Percentiles rank a stretch among this genome's conserved stretches.
phyloP scores from a whole-genome alignment of 2,888 invertebrate genomes.

The Lithophane semibrunnea region DNA sequence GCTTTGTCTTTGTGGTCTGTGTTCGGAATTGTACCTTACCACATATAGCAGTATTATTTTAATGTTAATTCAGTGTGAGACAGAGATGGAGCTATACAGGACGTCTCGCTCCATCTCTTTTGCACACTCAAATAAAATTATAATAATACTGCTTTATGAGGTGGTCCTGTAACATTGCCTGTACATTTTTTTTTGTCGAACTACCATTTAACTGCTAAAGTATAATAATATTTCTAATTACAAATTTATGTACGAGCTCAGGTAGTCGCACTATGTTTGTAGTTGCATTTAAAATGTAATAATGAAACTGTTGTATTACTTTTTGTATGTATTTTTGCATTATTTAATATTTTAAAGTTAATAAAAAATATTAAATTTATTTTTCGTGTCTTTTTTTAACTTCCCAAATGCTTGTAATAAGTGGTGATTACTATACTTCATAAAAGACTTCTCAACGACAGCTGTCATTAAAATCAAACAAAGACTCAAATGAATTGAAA shows the following conservation, averaged over 20 bases:
- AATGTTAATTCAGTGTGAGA: too few species aligned
- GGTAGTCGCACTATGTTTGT: conserved; percentile 38
- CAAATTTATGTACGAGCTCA: conserved; percentile 53
- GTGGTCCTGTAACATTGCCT: not conserved
- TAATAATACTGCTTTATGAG: too few species aligned
- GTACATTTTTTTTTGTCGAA: not conserved
- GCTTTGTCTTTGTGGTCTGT: not conserved
- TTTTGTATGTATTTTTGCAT: conserved; percentile 65
- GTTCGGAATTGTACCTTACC: not conserved
- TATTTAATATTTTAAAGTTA: conserved; percentile 69
- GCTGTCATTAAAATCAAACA: too few species aligned
- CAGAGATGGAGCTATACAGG: too few species aligned
- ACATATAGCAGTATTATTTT: too few species aligned
- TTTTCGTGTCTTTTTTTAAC: not conserved
- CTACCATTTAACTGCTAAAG: not conserved
- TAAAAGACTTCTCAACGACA: too few species aligned
- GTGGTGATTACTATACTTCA: not conserved
- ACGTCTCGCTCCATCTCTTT: too few species aligned
- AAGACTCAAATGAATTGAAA: too few species aligned
- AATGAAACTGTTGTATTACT: conserved; percentile 57
- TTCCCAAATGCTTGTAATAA: not conserved
- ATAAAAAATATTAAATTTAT: conserved; percentile 64
- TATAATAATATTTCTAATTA: not conserved
- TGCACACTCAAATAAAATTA: too few species aligned
- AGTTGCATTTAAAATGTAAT: conserved; percentile 58